These are phyloP conservation scores for Protosalanx chinensis DNA, from an alignment of 2,797 vertebrate species.

Conservation along the genomic window DNA sequence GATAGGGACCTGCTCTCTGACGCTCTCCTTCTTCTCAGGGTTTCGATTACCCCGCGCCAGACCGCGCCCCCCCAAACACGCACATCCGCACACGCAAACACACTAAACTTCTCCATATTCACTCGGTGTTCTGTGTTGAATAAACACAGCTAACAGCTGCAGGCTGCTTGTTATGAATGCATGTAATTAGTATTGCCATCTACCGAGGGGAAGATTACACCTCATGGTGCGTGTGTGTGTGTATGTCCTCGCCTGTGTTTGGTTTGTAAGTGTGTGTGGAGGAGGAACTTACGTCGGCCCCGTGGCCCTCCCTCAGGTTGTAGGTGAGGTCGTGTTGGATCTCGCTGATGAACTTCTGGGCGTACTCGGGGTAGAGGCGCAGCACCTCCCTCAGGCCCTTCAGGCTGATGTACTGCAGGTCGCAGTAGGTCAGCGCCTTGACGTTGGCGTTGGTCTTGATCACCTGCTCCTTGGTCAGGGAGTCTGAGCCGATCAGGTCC, in stretches of 20 bases:
- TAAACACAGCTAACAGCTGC: not conserved
- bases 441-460: conserved; percentile 90
- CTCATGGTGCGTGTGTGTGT: not conserved
- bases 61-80: not conserved
- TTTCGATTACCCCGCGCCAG: not conserved
- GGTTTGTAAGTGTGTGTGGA: not conserved
- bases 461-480: conserved; percentile 80
- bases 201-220: not conserved
- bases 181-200: not conserved
- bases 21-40: not conserved
- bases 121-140: not conserved
- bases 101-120: not conserved
- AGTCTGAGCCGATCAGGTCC: conserved; percentile 86
- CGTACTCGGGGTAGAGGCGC: conserved; percentile 84
- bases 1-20: not conserved
- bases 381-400: conserved; percentile 83
- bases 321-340: conserved; percentile 89
- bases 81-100: not conserved
- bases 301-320: conserved; percentile 81
- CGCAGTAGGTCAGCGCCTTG: conserved; percentile 87
- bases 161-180: not conserved
- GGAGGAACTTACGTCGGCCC: conserved; percentile 66
- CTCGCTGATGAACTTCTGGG: conserved; percentile 83
- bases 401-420: conserved; percentile 86
- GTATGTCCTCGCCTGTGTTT: not conserved